Evolutionary conservation across 2,113 vertebrate species (phyloP), one percentile per base, ranked within the genome.

Genomic region (Oenanthe melanoleuca): DNA sequence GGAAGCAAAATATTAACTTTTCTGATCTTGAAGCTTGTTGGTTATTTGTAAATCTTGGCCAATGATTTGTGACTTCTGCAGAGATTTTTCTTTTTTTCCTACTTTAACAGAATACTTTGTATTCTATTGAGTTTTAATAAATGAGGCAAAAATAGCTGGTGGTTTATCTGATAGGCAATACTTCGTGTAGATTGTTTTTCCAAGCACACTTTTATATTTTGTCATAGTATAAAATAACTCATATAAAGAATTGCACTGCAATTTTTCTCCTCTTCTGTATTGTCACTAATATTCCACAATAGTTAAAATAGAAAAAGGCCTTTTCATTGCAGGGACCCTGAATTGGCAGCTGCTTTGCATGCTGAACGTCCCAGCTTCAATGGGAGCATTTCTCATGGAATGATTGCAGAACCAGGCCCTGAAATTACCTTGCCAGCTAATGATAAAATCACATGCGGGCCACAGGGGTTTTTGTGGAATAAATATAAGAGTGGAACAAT

Each of bases 381-480:
- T 95, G 83, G 90, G 86, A 96, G 90, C 75, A 53, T 49, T 78
- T 92, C 95, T 92, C 90, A n/a, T 67, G 94, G 90, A 92, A 88
- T 95, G 95, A 97, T 96, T 97, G 93, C 93, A 86, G 93, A 94
- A 92, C 75, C 64, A 52, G 96, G 88, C 88, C 94, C 95, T 95
- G 88, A 95, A 97, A 97, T 96, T 97, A 97, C 93, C 90, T 96
- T 93, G 89, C 93, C 93, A 86, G 92, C 94, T 96, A 96, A 97
- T 96, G 96, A 96, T 94, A 96, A 96, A 96, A 96, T 96, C 86
- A 53, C 93, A 92, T 86, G 83, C 77, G 59, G 95, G 93, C 94
- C 94, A 95, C 92, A 96, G 94, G 96, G 96, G 92, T 94, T 97
- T 97, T 96, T 96, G 95, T 96, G 92, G 95, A 96, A 96, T 96